These are phyloP conservation scores for Cossypha niveicapilla DNA, from an alignment of 2,797 vertebrate species.

Conservation along the genomic window DNA sequence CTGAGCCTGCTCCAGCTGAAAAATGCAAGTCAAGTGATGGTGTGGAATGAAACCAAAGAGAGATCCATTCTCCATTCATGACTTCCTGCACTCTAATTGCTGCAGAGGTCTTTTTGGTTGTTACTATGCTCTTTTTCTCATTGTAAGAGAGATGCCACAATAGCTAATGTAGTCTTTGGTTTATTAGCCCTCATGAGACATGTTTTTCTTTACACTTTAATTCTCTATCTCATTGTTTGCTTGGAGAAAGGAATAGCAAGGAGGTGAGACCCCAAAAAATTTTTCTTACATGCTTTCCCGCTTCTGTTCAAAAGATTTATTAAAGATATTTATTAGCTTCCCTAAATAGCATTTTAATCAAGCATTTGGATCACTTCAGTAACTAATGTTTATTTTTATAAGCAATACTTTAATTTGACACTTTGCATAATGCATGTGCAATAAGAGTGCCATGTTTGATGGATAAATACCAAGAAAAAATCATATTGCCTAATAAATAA, in stretches of 20 bases:
- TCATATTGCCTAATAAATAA: constrained; percentile 80
- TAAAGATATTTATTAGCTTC: constrained; percentile 66
- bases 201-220: neutral
- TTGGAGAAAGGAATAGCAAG: constrained; percentile 21
- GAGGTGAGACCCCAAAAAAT: neutral
- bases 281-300: constrained; percentile 4
- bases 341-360: constrained; percentile 55
- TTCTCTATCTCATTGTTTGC: neutral
- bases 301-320: constrained; percentile 2
- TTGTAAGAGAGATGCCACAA: neutral
- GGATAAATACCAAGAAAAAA: constrained; percentile 76
- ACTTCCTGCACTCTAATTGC: neutral
- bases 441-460: constrained; percentile 74
- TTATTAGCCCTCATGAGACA: neutral
- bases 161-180: neutral
- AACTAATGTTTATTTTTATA: constrained; percentile 79
- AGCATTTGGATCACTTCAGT: constrained; percentile 71
- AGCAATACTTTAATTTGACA: constrained; percentile 80
- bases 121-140: neutral
- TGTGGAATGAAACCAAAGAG: neutral
- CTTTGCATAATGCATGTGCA: constrained; percentile 75
- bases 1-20: neutral
- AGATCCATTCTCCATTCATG: neutral
- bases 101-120: neutral
- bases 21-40: neutral